A percentile compares a stretch with the other conserved stretches of the same genome.
These are phyloP conservation scores for Pelecanoides urinatrix DNA, from an alignment of 2,113 vertebrate species.

Conservation along the genomic window DNA sequence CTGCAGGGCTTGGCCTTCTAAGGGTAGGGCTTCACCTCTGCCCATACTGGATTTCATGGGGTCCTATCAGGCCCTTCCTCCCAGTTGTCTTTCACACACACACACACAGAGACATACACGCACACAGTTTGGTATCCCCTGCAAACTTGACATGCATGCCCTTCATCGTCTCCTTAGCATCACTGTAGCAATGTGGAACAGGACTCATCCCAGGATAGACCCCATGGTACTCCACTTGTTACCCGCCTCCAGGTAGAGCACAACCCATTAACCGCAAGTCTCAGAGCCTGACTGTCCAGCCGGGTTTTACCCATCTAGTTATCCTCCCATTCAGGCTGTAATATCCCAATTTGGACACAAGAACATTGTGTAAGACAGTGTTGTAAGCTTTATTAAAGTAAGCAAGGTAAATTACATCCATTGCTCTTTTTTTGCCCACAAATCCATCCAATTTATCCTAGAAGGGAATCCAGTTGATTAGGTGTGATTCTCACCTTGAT, in stretches of 20 bases:
- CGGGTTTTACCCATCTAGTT: background rate
- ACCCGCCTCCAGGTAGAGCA: background rate
- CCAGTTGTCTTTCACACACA: background rate
- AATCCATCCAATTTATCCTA: background rate
- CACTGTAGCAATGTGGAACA: background rate
- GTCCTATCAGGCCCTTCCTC: background rate
- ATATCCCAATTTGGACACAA: background rate
- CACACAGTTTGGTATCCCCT: accelerated
- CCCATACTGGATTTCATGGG: background rate
- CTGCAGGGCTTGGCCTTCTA: background rate
- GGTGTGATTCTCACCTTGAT: background rate
- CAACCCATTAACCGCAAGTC: background rate
- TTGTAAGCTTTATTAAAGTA: background rate
- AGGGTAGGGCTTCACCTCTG: background rate
- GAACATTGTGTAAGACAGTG: background rate
- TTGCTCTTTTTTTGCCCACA: background rate
- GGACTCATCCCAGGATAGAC: background rate
- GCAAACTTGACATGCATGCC: accelerated
- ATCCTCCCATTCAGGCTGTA: background rate
- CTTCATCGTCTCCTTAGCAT: background rate
- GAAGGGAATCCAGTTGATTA: background rate
- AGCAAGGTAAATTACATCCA: background rate
- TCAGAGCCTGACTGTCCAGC: background rate
- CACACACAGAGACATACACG: no score
- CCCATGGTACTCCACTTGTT: background rate